Evolutionary conservation across 2,888 invertebrate genomes (phyloP), one percentile per base, ranked within the genome.

Genomic region (Andrena chrysosceles): DNA sequence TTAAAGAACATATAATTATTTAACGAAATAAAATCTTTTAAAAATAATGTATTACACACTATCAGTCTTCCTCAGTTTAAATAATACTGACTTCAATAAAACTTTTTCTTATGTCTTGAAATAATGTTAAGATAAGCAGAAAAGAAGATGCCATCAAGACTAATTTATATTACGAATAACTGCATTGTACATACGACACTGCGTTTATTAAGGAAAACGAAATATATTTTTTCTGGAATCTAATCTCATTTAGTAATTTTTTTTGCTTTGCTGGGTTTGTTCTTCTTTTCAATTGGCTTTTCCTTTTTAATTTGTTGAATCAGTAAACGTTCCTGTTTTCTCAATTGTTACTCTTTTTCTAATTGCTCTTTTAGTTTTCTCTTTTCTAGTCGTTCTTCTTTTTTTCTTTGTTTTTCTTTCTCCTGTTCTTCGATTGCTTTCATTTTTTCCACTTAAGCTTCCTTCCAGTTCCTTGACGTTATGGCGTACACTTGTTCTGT

Each of bases 181-280:
- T 88, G 90, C 90, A 91, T 91, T 93, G 92, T 93, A 93, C 89
- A 93, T 93, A 93, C 77, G 86, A 90, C 89, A 87, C 88, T 90
- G 90, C 90, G 90, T 90, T 90, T 88, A 90, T 89, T 89, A 49
- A 82, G 73, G 64, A 85, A 83, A 84, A 81, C 85, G 84, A 89
- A 89, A 89, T 90, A 90, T 89, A 84, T 90, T 88, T 89, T 91
- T 90, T 87, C 82, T 74, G 82, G 31, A 31, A 31, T 31, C 31
- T 35, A 35, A 35, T 35, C 35, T 35, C 10, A 10, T 35, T 35
- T 35, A 35, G 10, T 35, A 10, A 0, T 35, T 35, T 35, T 10
- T 35, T 13, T 13, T 35, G 10, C 10, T 35, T 35, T 35, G 2
- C 10, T 35, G 10, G 0, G 35, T 3, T 0, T 13, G 10, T 35